phyloP scores from a whole-genome alignment of 1,140 invertebrate genomes.

The Alviniconcha marisindica region DNA sequence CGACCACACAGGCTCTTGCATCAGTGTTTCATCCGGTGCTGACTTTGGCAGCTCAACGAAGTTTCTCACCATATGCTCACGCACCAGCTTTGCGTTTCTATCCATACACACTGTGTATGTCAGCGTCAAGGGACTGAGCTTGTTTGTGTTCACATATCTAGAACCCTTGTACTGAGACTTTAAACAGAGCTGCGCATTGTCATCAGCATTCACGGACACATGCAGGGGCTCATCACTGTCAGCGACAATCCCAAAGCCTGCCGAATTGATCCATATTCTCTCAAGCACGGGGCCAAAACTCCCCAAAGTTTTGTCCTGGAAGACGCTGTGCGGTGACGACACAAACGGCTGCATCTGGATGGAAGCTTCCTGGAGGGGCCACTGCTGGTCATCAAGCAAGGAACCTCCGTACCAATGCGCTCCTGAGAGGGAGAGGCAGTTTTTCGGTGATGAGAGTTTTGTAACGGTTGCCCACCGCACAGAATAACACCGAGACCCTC shows the following conservation, averaged over 20 bases:
- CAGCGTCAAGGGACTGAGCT: constrained; percentile 45
- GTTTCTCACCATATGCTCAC: constrained; percentile 51
- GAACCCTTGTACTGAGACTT: constrained; percentile 49
- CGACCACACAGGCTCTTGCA: constrained; percentile 90
- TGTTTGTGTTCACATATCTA: constrained; percentile 33
- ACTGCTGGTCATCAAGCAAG: constrained; percentile 71
- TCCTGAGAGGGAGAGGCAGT: constrained; percentile 59
- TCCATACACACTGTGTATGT: constrained; percentile 64
- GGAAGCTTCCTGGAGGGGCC: constrained; percentile 74
- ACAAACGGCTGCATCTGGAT: constrained; percentile 62
- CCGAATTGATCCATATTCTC: constrained; percentile 71
- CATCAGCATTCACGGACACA: constrained; percentile 62
- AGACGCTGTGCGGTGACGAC: constrained; percentile 40
- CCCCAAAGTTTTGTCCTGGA: constrained; percentile 26
- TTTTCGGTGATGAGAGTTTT: constrained; percentile 49
- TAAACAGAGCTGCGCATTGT: constrained; percentile 57
- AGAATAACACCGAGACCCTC: constrained; percentile 54
- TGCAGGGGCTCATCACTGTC: constrained; percentile 64
- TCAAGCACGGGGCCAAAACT: constrained; percentile 63
- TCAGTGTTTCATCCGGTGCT: constrained; percentile 84
- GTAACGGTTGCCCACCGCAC: constrained; percentile 56
- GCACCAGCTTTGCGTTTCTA: constrained; percentile 55
- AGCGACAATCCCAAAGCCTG: constrained; percentile 67
- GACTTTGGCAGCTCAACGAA: constrained; percentile 55
- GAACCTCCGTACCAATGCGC: constrained; percentile 73